Base-by-base conservation (phyloP, 2,888 invertebrate species). In the Cerastoderma edule region DNA sequence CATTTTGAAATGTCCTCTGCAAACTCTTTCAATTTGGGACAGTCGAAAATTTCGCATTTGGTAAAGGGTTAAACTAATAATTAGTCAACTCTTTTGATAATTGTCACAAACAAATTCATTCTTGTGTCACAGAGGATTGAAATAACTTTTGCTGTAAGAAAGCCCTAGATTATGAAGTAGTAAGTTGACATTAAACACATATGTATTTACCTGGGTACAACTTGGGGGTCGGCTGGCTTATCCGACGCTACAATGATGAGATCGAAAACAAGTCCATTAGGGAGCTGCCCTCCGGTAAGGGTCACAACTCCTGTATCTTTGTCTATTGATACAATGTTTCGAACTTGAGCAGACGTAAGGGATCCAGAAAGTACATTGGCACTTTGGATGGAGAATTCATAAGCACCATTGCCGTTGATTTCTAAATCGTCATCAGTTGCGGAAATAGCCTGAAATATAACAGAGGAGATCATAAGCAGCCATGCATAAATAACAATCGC, bases 391-490 rank as follows among this genome's bases (percentile, higher is more conserved):
- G 67, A 30, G n/a, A n/a, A n/a, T n/a, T n/a, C n/a, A 64, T 81
- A 86, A 6, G 56, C 53, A 8, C 85, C 69, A 3, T 24, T 22
- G 16, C 78, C 78, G 71, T 78, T 82, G 0, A 22, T 71, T 8
- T 70, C 78, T 2, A 68, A 54, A 48, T 86, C 86, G 24, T 10
- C 48, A 72, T 86, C 86, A 30, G 64, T 72, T 28, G 85, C 86
- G 27, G 24, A 4, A 10, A 85, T 76, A 70, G 75, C 27, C 33
- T 79, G 50, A 28, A 53, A 66, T 13, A n/a, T n/a, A n/a, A n/a
- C n/a, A n/a, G n/a, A n/a, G n/a, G n/a, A n/a, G n/a, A n/a, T n/a
- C n/a, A n/a, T n/a, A n/a, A n/a, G n/a, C n/a, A n/a, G n/a, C n/a
- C n/a, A n/a, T n/a, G n/a, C n/a, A n/a, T n/a, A n/a, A n/a, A n/a